Evolutionary conservation across 2,888 invertebrate genomes (phyloP), one percentile per base, ranked within the genome.

Genomic region (Andrena dorsata): DNA sequence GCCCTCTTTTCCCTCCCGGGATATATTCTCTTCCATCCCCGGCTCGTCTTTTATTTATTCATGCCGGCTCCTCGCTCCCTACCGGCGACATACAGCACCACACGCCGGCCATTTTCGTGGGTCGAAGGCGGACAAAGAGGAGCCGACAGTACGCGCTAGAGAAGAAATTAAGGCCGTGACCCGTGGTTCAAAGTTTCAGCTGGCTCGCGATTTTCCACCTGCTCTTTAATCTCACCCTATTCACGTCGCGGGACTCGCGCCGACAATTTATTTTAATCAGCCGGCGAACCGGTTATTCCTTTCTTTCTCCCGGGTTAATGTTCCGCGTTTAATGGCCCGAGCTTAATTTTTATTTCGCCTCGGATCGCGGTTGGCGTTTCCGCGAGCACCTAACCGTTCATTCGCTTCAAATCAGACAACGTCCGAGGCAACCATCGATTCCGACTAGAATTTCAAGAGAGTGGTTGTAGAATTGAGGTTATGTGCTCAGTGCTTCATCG

Each of bases 151-250:
- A 68, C 76, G 74, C 61, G 68, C 56, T 10, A 61, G 82, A 58
- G 71, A 64, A 82, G 84, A 76, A 86, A 86, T 86, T 86, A 86
- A 86, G 86, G 86, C 76, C 86, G 86, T 80, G 86, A 86, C 80
- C 86, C 71, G 60, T n/a, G 66, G 84, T 66, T 76, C 74, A 80
- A 86, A 84, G 49, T 84, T 84, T 86, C 78, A 80, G 65, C 80
- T 58, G 65, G 76, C 60, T 47, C 73, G 81, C 73, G 82, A 77
- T 78, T 72, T 82, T 72, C 69, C 47, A 35, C 76, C 49, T 72
- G 65, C 76, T 58, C 76, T 86, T 78, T 78, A 82, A 82, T 82
- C 73, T 64, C 70, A 41, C 60, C 63, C 75, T 69, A 73, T 76
- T 76, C 71, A 76, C 78, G 64, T 69, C 61, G 49, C 70, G 58